Evolutionary conservation across 2,797 vertebrate genomes (phyloP).

Genomic region (Adelosebastes latens): DNA sequence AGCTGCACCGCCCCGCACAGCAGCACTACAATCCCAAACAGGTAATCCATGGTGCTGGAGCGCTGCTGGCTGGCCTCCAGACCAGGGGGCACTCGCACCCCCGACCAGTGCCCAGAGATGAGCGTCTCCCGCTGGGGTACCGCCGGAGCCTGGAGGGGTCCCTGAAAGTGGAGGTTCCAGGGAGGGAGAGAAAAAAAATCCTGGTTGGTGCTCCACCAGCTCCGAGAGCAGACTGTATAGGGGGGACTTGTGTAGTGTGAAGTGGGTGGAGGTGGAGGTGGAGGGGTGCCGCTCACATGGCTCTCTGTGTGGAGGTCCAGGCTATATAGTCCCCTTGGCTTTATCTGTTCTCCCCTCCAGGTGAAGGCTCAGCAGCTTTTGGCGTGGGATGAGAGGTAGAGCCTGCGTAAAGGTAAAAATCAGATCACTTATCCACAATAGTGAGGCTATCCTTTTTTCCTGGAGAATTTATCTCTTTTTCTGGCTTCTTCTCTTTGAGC

Average conservation of each 20-base stretch:
- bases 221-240: slow-evolving; percentile 34
- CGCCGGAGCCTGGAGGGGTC: slow-evolving; percentile 55
- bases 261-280: slow-evolving; percentile 54
- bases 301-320: slow-evolving; percentile 80
- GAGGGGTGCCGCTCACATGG: slow-evolving; percentile 81
- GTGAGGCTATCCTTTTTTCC: slow-evolving; percentile 30
- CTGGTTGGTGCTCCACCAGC: slow-evolving; percentile 43
- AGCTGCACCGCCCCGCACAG: slow-evolving; percentile 89
- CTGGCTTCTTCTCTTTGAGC: slow-evolving; percentile 70
- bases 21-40: slow-evolving; percentile 90
- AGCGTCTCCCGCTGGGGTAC: slow-evolving; percentile 63
- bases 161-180: slow-evolving; percentile 57
- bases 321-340: slow-evolving; percentile 64
- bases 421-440: slow-evolving; percentile 63
- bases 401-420: slow-evolving; percentile 44
- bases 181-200: slow-evolving; percentile 22
- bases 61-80: slow-evolving; percentile 80
- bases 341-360: slow-evolving; percentile 57
- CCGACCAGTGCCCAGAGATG: slow-evolving; percentile 68
- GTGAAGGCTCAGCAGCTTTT: slow-evolving; percentile 57
- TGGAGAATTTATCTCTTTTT: slow-evolving; percentile 51
- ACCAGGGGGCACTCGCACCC: slow-evolving; percentile 78
- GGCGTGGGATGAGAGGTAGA: slow-evolving; percentile 20
- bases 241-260: slow-evolving; percentile 71
- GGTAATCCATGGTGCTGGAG: slow-evolving; percentile 94